phyloP scores from a whole-genome alignment of 2,113 vertebrate genomes.

The Saguinus imperator region DNA sequence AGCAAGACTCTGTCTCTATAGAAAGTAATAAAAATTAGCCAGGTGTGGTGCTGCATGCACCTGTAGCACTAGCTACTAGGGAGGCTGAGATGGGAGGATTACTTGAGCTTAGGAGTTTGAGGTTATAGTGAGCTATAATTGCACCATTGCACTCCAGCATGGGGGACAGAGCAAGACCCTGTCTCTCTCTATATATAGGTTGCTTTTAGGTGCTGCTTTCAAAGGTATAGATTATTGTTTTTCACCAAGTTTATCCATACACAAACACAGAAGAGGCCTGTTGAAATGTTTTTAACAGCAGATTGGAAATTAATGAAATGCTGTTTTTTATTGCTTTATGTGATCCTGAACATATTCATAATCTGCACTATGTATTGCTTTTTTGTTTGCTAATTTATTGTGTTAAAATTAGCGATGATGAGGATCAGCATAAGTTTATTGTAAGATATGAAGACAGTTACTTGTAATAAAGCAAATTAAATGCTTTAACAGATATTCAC shows the following conservation, averaged over 20 bases:
- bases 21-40: too few relatives aligned
- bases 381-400: neutral
- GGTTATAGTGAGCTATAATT: too few relatives aligned
- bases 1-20: too few relatives aligned
- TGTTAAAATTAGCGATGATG: neutral
- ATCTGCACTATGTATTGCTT: neutral
- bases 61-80: too few relatives aligned
- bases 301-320: conserved; percentile 8
- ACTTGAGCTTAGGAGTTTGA: too few relatives aligned
- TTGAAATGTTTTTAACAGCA: neutral
- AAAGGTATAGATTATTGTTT: neutral
- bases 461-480: neutral
- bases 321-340: neutral
- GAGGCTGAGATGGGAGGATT: too few relatives aligned
- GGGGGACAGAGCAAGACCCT: too few relatives aligned
- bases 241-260: neutral
- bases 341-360: neutral
- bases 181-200: neutral
- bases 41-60: too few relatives aligned
- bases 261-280: neutral
- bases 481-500: conserved; percentile 20
- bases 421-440: neutral
- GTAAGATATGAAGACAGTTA: neutral
- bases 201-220: neutral
- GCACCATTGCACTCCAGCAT: too few relatives aligned